Evolutionary conservation across 23 tunicate species (phyloP).

Genomic region (Clavelina lepadiformis): DNA sequence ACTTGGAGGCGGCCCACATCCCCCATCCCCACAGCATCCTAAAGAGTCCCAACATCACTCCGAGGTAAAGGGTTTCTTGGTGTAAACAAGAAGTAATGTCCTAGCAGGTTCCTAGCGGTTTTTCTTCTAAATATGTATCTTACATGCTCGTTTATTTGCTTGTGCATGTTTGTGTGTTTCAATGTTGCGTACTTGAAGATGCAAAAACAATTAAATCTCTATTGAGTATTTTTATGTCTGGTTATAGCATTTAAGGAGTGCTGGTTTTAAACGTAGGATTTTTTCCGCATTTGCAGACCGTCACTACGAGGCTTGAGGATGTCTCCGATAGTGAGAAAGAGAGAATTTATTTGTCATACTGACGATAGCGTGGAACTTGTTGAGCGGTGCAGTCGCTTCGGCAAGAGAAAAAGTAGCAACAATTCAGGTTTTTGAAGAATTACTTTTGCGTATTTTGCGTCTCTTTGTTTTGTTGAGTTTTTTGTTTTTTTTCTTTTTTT

Average conservation of each 20-base stretch:
- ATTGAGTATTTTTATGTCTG: no score
- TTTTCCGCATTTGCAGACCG: constrained; percentile 23
- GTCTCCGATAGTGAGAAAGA: constrained; percentile 34
- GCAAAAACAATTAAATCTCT: no score
- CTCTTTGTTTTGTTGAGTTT: not conserved
- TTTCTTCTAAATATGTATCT: no score
- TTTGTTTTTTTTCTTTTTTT: not conserved
- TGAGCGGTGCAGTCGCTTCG: constrained; percentile 10
- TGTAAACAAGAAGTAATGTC: no score
- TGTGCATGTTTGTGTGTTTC: no score
- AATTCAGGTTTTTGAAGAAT: not conserved
- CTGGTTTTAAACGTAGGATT: no score
- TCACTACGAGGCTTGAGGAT: constrained; percentile 25
- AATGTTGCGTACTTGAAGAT: no score
- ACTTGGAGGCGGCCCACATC: constrained; percentile 11
- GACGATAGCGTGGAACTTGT: constrained; percentile 7
- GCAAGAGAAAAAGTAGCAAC: not conserved
- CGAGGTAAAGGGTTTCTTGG: no score
- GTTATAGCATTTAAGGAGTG: no score
- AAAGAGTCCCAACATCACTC: constrained; percentile 10
- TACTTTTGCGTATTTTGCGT: not conserved
- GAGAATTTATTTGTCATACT: constrained; percentile 21
- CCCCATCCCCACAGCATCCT: constrained; percentile 45
- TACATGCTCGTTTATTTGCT: no score
- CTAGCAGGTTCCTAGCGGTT: no score